A percentile compares a stretch with the other conserved stretches of the same genome.
These are phyloP conservation scores for Naja naja DNA, from an alignment of 2,113 vertebrate species.

Conservation along the genomic window DNA sequence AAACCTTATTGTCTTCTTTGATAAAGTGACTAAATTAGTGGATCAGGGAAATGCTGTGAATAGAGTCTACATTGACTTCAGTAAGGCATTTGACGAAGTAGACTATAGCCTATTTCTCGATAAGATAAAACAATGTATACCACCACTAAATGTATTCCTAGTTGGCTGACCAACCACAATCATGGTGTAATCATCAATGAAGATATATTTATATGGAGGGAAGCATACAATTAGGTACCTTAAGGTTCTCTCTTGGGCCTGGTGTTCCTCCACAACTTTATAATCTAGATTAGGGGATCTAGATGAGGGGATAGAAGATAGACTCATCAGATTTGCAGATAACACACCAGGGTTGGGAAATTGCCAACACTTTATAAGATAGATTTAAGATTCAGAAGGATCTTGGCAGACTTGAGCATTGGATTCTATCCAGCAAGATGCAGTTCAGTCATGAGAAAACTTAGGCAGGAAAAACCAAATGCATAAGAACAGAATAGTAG, in stretches of 20 bases:
- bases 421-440: not conserved
- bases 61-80: not conserved
- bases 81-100: not conserved
- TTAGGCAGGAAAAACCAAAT: not conserved
- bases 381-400: not conserved
- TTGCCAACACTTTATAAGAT: not conserved
- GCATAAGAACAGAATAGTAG: not conserved
- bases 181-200: not conserved
- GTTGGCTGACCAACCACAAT: not conserved
- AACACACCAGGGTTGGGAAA: not conserved
- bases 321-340: not conserved
- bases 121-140: not conserved
- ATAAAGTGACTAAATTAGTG: not conserved
- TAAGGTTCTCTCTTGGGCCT: not conserved
- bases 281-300: not conserved
- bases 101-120: not conserved
- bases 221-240: not conserved
- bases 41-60: not conserved
- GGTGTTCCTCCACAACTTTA: not conserved
- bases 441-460: not conserved
- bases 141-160: not conserved
- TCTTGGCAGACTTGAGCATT: not conserved
- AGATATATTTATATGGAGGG: not conserved
- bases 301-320: not conserved
- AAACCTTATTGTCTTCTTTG: not conserved